Conservation (phyloP, 53 echinoderm and acorn worm species). For the Mesocentrotus franciscanus region DNA sequence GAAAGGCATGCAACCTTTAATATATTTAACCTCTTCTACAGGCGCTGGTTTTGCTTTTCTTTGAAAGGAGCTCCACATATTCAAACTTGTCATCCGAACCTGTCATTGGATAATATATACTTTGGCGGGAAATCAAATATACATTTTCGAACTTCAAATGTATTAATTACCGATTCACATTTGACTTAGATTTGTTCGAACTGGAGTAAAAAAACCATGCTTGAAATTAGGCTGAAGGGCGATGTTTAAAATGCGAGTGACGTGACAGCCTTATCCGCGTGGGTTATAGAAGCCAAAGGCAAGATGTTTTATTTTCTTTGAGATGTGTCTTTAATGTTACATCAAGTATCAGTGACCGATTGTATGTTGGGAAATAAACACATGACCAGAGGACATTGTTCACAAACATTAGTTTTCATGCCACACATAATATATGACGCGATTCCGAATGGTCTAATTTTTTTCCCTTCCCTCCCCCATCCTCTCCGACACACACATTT, state of each 20-base stretch:
- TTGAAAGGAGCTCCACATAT: not conserved
- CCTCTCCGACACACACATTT: too few relatives aligned
- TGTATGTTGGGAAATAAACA: not conserved
- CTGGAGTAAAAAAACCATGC: not conserved
- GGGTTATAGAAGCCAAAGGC: not conserved
- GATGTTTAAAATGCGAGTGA: not conserved
- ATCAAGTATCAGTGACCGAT: not conserved
- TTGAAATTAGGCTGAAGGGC: not conserved
- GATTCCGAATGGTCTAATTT: not conserved
- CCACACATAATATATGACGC: not conserved
- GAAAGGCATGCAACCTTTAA: not conserved
- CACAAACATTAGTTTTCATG: not conserved
- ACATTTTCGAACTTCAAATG: not conserved
- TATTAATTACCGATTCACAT: not conserved
- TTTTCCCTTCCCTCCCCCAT: not conserved
- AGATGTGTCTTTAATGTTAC: not conserved
- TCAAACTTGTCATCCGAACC: not conserved
- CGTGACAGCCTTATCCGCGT: not conserved
- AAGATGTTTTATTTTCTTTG: not conserved
- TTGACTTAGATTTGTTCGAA: not conserved
- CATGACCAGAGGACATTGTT: constrained; percentile 4
- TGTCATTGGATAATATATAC: not conserved
- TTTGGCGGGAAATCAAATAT: not conserved
- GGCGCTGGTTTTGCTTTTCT: not conserved
- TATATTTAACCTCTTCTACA: not conserved